Evolutionary conservation across 2,888 invertebrate species (phyloP).

Genomic region (Nymphalis c-album): DNA sequence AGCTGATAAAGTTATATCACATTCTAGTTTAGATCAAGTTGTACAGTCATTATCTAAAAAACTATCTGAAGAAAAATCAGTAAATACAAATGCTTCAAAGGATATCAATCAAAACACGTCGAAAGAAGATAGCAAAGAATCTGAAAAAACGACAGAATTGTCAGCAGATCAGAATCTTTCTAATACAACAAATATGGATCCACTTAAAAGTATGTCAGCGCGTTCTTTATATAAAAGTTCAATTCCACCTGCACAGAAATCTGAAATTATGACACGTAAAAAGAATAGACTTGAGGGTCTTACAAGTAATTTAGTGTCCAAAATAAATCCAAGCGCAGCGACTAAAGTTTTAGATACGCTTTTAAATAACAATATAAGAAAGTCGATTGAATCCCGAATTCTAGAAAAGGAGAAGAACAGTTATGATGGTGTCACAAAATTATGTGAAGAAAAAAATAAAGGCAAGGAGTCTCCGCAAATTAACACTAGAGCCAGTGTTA

Average conservation of each 20-base stretch:
- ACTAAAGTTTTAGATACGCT: slow-evolving; percentile 78
- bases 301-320: slow-evolving; percentile 82
- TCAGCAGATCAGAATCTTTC: slow-evolving; percentile 43
- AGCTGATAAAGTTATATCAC: slow-evolving; percentile 73
- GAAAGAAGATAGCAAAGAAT: slow-evolving; percentile 56
- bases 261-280: slow-evolving; percentile 83
- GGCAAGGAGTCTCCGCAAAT: slow-evolving; percentile 64
- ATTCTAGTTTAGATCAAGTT: slow-evolving; percentile 71
- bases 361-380: slow-evolving; percentile 75
- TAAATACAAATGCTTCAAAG: slow-evolving; percentile 47
- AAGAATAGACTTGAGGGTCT: slow-evolving; percentile 84
- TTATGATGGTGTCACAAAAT: slow-evolving; percentile 52
- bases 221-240: slow-evolving; percentile 75
- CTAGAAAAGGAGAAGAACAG: slow-evolving; percentile 70
- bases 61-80: slow-evolving; percentile 68
- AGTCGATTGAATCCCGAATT: slow-evolving; percentile 76
- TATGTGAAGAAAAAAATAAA: slow-evolving; percentile 61
- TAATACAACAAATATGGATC: slow-evolving; percentile 57
- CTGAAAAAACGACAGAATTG: slow-evolving; percentile 46
- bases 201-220: slow-evolving; percentile 76
- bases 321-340: slow-evolving; percentile 80
- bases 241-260: slow-evolving; percentile 75
- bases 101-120: slow-evolving; percentile 62
- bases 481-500: slow-evolving; percentile 80
- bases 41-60: slow-evolving; percentile 77